phyloP scores from a whole-genome alignment of 2,797 vertebrate genomes.

The Hoplostethus atlanticus region DNA sequence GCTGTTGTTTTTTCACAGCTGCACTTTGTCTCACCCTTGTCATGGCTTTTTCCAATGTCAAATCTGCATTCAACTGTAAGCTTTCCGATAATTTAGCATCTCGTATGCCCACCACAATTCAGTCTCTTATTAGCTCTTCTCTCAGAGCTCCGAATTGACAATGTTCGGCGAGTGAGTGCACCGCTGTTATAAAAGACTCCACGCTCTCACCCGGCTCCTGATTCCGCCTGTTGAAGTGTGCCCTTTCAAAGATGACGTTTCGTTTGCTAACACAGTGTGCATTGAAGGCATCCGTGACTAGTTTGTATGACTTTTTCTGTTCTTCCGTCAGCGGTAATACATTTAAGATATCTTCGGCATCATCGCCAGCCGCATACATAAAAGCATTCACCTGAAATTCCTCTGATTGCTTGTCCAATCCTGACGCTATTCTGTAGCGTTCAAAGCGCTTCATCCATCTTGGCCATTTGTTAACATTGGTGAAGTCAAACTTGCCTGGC shows the following conservation, averaged over 20 bases:
- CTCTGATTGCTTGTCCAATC: constrained; percentile 16
- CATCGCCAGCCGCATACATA: constrained; percentile 22
- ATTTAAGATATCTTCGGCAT: constrained; percentile 36
- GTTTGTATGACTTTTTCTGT: no score
- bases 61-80: no score
- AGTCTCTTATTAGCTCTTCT: constrained; percentile 22
- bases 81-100: no score
- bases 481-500: no score
- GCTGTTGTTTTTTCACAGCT: no score
- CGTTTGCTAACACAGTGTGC: constrained; percentile 37
- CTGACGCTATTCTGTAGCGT: constrained; percentile 28
- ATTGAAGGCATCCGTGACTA: constrained; percentile 17
- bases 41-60: no score
- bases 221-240: constrained; percentile 25
- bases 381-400: constrained; percentile 41
- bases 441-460: constrained; percentile 39
- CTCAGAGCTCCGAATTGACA: constrained; percentile 31
- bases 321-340: constrained; percentile 11
- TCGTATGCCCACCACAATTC: constrained; percentile 27
- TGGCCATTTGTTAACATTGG: no score
- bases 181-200: constrained; percentile 26
- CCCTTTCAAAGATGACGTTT: constrained; percentile 42
- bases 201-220: constrained; percentile 35
- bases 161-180: constrained; percentile 22
- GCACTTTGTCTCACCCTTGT: no score